Conservation (phyloP, 2,797 vertebrate species). For the Sebastes itinus region DNA sequence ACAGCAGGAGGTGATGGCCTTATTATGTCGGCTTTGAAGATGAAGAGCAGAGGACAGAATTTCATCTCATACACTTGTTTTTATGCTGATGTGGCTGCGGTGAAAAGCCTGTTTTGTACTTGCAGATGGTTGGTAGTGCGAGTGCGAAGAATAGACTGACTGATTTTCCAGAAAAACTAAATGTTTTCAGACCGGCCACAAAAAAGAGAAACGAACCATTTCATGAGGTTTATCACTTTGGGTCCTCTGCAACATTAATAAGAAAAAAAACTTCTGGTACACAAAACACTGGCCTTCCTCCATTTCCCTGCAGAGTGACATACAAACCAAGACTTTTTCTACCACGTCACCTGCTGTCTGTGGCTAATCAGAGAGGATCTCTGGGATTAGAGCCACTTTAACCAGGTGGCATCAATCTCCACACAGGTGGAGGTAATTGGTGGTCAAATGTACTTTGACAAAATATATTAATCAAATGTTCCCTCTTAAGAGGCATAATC, state of each 20-base stretch:
- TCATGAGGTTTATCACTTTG: background rate
- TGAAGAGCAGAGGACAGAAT: background rate
- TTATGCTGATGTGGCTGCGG: background rate
- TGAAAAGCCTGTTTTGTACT: background rate
- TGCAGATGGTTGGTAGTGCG: background rate
- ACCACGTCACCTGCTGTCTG: background rate
- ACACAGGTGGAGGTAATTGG: background rate
- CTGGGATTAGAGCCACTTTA: background rate
- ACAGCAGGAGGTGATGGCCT: slow-evolving; percentile 3
- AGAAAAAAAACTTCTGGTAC: background rate
- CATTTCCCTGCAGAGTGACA: background rate
- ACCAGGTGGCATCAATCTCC: background rate
- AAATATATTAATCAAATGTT: background rate
- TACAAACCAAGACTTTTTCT: background rate
- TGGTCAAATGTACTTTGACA: background rate
- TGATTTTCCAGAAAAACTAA: background rate
- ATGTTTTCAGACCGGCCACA: background rate
- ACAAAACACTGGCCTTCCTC: background rate
- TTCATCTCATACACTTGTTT: background rate
- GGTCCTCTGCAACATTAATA: background rate
- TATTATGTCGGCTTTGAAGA: slow-evolving; percentile 24
- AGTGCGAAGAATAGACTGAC: background rate
- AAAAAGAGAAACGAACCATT: background rate
- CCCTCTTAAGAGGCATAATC: background rate
- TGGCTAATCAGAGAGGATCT: background rate